phyloP scores from a whole-genome alignment of 1,140 invertebrate genomes.

The Bombus superbus region DNA sequence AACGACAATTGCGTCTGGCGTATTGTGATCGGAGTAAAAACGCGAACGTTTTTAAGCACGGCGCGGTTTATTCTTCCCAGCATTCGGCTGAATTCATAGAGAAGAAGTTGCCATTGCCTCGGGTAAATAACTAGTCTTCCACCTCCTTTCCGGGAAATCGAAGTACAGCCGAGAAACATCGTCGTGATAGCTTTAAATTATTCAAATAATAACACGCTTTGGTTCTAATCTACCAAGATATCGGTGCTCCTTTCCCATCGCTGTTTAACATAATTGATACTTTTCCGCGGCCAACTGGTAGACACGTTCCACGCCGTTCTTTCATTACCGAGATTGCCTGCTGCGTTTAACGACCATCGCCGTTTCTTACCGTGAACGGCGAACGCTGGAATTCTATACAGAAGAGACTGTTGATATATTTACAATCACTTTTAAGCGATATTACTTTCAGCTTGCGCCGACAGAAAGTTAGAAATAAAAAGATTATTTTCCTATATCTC shows the following conservation, averaged over 20 bases:
- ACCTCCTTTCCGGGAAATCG: conserved; percentile 24
- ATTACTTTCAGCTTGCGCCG: neutral
- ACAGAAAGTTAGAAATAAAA: neutral
- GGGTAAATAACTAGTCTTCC: conserved; percentile 21
- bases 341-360: neutral
- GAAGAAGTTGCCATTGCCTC: neutral
- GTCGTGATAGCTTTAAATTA: neutral
- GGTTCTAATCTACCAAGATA: conserved; percentile 18
- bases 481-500: neutral
- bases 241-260: neutral
- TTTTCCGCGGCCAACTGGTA: neutral
- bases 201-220: conserved; percentile 31
- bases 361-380: neutral
- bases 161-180: neutral
- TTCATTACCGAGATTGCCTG: conserved; percentile 13
- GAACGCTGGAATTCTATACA: neutral
- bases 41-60: neutral
- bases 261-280: conserved; percentile 33
- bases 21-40: conserved; percentile 6
- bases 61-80: neutral
- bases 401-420: neutral
- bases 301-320: neutral
- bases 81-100: neutral
- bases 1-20: conserved; percentile 32
- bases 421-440: neutral